These are phyloP conservation scores for Bubo bubo DNA, from an alignment of 2,113 vertebrate species.

Conservation along the genomic window DNA sequence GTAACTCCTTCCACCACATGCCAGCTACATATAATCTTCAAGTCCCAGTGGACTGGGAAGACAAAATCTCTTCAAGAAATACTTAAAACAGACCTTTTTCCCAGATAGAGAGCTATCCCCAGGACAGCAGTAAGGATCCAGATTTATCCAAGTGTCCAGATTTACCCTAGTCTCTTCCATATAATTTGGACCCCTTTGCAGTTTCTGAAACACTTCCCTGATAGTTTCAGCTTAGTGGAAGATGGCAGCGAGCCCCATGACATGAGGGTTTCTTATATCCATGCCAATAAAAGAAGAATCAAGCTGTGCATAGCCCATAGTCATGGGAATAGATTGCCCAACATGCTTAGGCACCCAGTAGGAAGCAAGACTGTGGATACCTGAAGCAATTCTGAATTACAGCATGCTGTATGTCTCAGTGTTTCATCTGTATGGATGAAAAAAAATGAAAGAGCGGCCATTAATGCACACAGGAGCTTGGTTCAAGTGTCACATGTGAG, in stretches of 20 bases:
- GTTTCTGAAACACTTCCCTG: background rate
- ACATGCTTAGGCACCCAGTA: background rate
- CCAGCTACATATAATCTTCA: background rate
- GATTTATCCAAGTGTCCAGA: background rate
- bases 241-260: background rate
- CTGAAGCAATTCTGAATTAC: background rate
- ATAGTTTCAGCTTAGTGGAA: background rate
- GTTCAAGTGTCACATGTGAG: background rate
- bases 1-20: background rate
- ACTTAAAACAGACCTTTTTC: background rate
- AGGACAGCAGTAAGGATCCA: background rate
- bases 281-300: background rate
- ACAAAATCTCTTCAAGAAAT: background rate
- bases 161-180: background rate
- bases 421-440: slow-evolving; percentile 18
- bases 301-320: background rate
- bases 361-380: background rate
- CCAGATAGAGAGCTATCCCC: background rate
- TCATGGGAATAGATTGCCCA: background rate
- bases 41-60: background rate
- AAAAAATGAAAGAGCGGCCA: background rate
- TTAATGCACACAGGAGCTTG: background rate
- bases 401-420: background rate
- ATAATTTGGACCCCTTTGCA: background rate
- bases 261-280: background rate